Percentiles rank a stretch among this genome's conserved stretches.
Evolutionary conservation across 1,140 invertebrate species (phyloP).

Genomic region (Brachystomella parvula): DNA sequence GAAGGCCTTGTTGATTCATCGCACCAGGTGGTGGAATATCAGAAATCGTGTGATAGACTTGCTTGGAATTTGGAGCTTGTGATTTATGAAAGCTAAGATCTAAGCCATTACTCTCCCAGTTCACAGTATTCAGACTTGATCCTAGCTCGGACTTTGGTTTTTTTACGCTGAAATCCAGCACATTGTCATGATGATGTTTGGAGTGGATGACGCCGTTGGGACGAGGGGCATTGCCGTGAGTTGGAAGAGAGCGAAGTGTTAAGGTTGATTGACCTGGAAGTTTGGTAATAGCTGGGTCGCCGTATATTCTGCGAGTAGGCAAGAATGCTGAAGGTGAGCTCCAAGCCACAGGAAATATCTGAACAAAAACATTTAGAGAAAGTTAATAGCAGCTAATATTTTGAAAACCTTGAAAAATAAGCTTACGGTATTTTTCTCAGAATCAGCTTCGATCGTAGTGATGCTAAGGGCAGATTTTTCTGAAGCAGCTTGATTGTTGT

Average conservation of each 20-base stretch:
- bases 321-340: constrained; percentile 25
- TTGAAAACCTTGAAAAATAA: background rate
- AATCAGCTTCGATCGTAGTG: constrained; percentile 17
- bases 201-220: background rate
- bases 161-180: constrained; percentile 29
- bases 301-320: constrained; percentile 26
- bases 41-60: constrained; percentile 5
- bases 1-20: constrained; percentile 33
- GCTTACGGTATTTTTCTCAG: constrained; percentile 13
- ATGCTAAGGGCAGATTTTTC: constrained; percentile 18
- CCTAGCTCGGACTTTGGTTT: background rate
- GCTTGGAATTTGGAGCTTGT: constrained; percentile 3
- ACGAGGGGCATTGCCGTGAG: background rate
- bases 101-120: background rate
- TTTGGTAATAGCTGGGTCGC: constrained; percentile 13
- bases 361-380: background rate
- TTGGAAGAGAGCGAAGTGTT: background rate
- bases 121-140: background rate
- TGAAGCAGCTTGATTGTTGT: background rate
- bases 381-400: too few species aligned
- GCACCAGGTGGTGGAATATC: constrained; percentile 33
- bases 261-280: background rate
- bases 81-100: background rate
- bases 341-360: constrained; percentile 11
- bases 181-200: background rate